Evolutionary conservation across 2,797 vertebrate genomes (phyloP), one percentile per base, ranked within the genome.

Genomic region (Mionectes olivaceus): DNA sequence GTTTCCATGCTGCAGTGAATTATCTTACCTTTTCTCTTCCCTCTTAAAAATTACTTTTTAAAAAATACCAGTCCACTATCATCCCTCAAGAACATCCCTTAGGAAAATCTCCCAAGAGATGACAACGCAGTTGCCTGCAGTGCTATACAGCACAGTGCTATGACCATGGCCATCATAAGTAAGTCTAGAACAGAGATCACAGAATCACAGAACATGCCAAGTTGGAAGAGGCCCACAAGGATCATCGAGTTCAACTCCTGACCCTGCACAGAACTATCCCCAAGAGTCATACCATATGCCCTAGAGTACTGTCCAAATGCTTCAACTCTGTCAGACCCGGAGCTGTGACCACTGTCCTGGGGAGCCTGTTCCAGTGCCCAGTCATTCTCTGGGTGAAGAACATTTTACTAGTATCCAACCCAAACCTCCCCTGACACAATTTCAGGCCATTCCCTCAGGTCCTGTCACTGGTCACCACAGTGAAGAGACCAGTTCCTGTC

Each of bases 111-210:
- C 35, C 52, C 73, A 64, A 68, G 35, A 65, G 16, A 55, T 12
- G 17, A 24, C 52, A 64, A 16, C 25, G 37, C 9, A 22, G 32
- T 56, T 74, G 35, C 41, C 35, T 55, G 33, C 33, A 53, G 23
- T 10, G 25, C n/a, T 77, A 6, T 19, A 33, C 4, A 41, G 39
- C 8, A 10, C 0, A 0, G 33, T 53, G 32, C n/a, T 77, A 3
- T 33, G 47, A 23, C 41, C 25, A 7, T 1, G 18, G 22, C 30
- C 27, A 57, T 35, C 37, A 24, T 17, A 35, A 50, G 46, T 64
- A 49, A 50, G 23, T 5, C 59, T n/a, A 46, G 24, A 71, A 35
- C 4, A 50, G 53, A 61, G 44, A 53, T 8, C 21, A 43, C 30
- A 32, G 52, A 32, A 53, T 32, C 52, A 30, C 18, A 43, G 41